Evolutionary conservation across 2,113 vertebrate species (phyloP).

Genomic region (human (Homo sapiens)): DNA sequence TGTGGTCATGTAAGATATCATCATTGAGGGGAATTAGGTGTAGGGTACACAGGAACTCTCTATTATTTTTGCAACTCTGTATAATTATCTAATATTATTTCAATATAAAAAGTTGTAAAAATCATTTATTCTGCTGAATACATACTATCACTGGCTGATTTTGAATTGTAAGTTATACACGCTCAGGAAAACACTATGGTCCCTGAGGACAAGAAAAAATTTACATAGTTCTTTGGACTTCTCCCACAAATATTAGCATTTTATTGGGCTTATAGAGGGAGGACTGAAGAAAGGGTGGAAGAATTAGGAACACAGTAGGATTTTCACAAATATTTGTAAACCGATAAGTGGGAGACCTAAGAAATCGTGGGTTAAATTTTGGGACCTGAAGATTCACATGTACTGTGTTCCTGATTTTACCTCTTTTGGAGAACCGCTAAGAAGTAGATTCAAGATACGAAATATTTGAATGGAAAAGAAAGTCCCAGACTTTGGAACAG

Average conservation of each 20-base stretch:
- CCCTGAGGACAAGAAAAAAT: not conserved
- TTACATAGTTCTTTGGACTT: not conserved
- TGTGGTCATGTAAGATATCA: not conserved
- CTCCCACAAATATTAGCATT: not conserved
- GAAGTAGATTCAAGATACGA: constrained; percentile 25
- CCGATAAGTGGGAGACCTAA: not conserved
- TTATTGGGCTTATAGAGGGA: not conserved
- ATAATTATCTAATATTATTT: constrained; percentile 24
- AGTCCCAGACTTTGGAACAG: constrained; percentile 5
- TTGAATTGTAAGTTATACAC: not conserved
- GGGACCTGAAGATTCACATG: not conserved
- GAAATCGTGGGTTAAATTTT: not conserved
- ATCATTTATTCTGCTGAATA: not conserved
- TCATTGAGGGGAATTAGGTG: not conserved
- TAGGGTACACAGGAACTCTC: not conserved
- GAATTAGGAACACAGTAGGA: not conserved
- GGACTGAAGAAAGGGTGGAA: not conserved
- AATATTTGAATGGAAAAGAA: constrained; percentile 48
- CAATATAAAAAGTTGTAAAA: not conserved
- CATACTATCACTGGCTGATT: not conserved
- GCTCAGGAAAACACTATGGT: not conserved
- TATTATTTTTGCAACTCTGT: not conserved
- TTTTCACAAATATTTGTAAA: not conserved
- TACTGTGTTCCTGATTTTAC: not conserved
- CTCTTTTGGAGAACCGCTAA: not conserved